A percentile compares a stretch with the other conserved stretches of the same genome.
Evolutionary conservation across 2,888 invertebrate species (phyloP).

Genomic region (Andrena trimmerana): DNA sequence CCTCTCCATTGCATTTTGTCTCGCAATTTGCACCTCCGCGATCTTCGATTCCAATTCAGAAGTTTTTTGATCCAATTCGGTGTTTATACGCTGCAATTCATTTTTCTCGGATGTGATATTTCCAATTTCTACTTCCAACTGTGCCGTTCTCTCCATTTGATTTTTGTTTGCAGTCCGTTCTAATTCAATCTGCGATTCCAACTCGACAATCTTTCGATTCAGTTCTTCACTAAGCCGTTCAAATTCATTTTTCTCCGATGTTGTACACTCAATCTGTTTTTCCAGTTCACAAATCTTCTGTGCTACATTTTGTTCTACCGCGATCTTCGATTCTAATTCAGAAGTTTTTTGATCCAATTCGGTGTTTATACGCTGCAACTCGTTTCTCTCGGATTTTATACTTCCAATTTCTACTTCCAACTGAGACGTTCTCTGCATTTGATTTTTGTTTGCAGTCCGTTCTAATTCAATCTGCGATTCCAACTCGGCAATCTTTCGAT

Average conservation of each 20-base stretch:
- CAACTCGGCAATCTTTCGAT: too few species aligned
- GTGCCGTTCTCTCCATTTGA: too few species aligned
- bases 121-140: neutral
- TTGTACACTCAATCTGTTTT: neutral
- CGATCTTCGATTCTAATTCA: neutral
- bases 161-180: neutral
- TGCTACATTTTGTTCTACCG: neutral
- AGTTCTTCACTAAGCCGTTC: too few species aligned
- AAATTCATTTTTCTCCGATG: too few species aligned
- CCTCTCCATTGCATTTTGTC: neutral
- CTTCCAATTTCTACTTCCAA: neutral
- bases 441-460: neutral
- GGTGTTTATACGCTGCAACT: neutral
- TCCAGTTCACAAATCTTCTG: neutral
- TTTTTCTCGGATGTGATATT: constrained; percentile 27
- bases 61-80: too few species aligned
- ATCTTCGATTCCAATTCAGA: too few species aligned
- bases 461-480: too few species aligned
- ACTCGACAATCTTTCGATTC: too few species aligned
- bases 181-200: too few species aligned
- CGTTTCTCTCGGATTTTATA: neutral
- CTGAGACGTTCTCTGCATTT: too few species aligned
- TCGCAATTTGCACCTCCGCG: too few species aligned
- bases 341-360: neutral
- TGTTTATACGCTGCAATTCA: constrained; percentile 29